These are phyloP conservation scores for Incurvaria masculella DNA, from an alignment of 2,888 invertebrate species.

Conservation along the genomic window DNA sequence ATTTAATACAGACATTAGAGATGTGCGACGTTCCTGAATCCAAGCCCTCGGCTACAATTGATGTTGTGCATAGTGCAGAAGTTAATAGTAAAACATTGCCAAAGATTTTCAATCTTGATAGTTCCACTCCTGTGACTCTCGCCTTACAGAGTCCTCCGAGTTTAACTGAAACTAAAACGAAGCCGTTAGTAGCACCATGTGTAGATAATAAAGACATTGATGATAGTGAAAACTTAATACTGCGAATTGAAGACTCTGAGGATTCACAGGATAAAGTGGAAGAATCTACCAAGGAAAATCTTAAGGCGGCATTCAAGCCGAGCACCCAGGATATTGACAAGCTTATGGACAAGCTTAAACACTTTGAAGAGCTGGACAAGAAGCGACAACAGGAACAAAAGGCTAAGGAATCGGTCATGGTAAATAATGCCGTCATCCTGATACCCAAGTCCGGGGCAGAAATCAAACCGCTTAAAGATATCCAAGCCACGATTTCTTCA, in stretches of 20 bases:
- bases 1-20: slow-evolving; percentile 44
- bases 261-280: slow-evolving; percentile 38
- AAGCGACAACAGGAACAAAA: slow-evolving; percentile 45
- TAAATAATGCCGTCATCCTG: slow-evolving; percentile 46
- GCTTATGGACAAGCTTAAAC: slow-evolving; percentile 49
- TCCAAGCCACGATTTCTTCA: slow-evolving; percentile 43
- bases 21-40: slow-evolving; percentile 23
- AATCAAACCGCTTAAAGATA: slow-evolving; percentile 43
- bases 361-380: slow-evolving; percentile 50
- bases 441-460: slow-evolving; percentile 48
- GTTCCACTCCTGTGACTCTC: too few species aligned
- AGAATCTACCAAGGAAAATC: slow-evolving; percentile 30
- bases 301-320: slow-evolving; percentile 8
- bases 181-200: too few species aligned
- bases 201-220: slow-evolving; percentile 30
- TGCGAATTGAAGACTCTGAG: slow-evolving; percentile 36
- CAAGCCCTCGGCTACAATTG: slow-evolving; percentile 25
- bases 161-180: too few species aligned
- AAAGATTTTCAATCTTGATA: slow-evolving; percentile 11
- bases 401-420: slow-evolving; percentile 44
- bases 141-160: too few species aligned
- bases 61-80: background rate
- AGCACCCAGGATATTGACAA: slow-evolving; percentile 32
- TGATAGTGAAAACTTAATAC: slow-evolving; percentile 44
- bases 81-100: slow-evolving; percentile 4